Evolutionary conservation across 2,888 invertebrate genomes (phyloP).

Genomic region (Trichopoda pennipes): DNA sequence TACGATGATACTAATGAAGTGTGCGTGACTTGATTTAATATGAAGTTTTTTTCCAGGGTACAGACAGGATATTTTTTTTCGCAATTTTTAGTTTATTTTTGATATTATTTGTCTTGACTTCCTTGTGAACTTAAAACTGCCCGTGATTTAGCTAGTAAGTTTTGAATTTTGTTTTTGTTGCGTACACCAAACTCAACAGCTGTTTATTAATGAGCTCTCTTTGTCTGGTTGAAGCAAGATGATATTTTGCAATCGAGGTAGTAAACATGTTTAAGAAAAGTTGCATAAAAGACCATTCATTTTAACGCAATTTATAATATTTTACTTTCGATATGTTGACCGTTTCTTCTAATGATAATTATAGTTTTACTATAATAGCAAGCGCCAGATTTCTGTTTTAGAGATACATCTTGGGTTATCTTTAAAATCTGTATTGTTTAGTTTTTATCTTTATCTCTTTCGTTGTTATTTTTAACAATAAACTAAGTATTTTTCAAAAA

Average conservation of each 20-base stretch:
- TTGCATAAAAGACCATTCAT: no score
- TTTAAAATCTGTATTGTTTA: no score
- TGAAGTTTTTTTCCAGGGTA: constrained; percentile 24
- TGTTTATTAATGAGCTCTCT: constrained; percentile 13
- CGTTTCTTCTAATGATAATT: no score
- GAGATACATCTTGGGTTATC: no score
- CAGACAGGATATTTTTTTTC: constrained; percentile 33
- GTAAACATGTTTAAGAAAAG: no score
- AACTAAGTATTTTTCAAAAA: no score
- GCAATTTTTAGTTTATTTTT: not conserved
- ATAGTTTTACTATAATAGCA: no score
- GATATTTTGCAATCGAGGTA: not conserved
- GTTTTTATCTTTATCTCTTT: no score
- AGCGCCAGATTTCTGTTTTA: no score
- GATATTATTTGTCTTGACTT: not conserved
- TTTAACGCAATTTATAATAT: no score
- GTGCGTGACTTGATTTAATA: constrained; percentile 67
- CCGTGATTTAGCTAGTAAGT: constrained; percentile 31
- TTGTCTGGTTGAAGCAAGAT: not conserved
- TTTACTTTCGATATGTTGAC: no score
- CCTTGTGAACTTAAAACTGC: not conserved
- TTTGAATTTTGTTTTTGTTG: constrained; percentile 11
- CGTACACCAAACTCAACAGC: not conserved
- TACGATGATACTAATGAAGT: constrained; percentile 69
- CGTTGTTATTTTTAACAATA: no score